These are phyloP conservation scores for Pao palembangensis DNA, from an alignment of 2,113 vertebrate genomes.

Conservation along the genomic window DNA sequence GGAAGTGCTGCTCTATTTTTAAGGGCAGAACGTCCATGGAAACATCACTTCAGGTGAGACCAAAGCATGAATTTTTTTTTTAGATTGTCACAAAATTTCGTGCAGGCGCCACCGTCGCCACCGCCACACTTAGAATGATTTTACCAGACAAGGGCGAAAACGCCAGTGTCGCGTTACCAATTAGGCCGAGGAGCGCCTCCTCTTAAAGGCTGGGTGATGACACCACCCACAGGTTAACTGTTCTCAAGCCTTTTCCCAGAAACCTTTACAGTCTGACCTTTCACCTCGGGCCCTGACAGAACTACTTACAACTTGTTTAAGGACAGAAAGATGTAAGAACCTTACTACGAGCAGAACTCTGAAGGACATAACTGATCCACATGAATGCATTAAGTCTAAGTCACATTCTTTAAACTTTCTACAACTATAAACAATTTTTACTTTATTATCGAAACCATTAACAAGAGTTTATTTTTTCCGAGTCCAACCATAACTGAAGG, in stretches of 20 bases:
- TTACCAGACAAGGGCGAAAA: constrained; percentile 53
- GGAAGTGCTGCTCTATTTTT: too few species aligned
- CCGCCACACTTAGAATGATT: constrained; percentile 42
- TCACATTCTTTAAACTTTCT: too few species aligned
- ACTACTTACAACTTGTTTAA: constrained; percentile 38
- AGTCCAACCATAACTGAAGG: too few species aligned
- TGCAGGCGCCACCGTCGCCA: constrained; percentile 8
- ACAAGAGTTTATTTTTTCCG: too few species aligned
- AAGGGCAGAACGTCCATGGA: too few species aligned
- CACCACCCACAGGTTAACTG: constrained; percentile 57
- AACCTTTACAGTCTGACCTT: constrained; percentile 59
- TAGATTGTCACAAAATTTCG: background rate
- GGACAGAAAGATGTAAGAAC: background rate
- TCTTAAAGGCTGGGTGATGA: constrained; percentile 45
- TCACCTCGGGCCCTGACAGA: constrained; percentile 49
- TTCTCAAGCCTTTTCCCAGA: constrained; percentile 65
- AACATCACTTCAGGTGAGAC: background rate
- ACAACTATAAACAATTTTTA: too few species aligned
- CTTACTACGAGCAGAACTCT: background rate
- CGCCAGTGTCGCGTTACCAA: constrained; percentile 63
- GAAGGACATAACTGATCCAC: background rate
- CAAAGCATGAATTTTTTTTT: background rate
- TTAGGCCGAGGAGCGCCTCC: constrained; percentile 48
- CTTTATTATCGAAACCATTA: too few species aligned
- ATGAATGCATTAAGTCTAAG: too few species aligned